Percentiles rank a stretch among this genome's conserved stretches.
These are phyloP conservation scores for Orchesella flavescens DNA, from an alignment of 2,888 invertebrate genomes.

Conservation along the genomic window DNA sequence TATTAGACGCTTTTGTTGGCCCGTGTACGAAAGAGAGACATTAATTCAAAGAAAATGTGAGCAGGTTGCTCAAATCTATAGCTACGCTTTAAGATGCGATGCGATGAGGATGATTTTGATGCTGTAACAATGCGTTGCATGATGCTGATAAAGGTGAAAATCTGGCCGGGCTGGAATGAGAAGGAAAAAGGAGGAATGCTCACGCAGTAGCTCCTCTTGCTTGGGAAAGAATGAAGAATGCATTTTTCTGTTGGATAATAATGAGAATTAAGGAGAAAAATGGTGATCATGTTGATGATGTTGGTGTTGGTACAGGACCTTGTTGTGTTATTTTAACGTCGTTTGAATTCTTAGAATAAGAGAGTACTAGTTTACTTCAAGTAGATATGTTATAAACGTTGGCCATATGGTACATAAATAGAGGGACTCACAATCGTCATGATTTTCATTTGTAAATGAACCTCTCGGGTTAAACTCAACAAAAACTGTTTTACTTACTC, in stretches of 20 bases:
- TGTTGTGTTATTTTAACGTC: too few relatives aligned
- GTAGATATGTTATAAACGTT: too few relatives aligned
- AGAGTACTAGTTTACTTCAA: too few relatives aligned
- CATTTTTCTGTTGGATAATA: neutral
- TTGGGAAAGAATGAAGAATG: neutral
- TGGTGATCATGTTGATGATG: neutral
- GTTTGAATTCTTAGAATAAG: too few relatives aligned
- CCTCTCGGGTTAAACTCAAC: too few relatives aligned
- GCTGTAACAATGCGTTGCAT: neutral
- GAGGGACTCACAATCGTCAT: too few relatives aligned
- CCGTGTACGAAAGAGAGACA: conserved; percentile 25
- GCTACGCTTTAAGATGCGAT: too few relatives aligned
- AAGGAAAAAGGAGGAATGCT: neutral
- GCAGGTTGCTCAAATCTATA: neutral
- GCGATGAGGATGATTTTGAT: too few relatives aligned
- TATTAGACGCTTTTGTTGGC: neutral
- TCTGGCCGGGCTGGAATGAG: neutral
- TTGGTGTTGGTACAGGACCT: neutral
- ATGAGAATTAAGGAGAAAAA: neutral
- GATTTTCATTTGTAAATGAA: too few relatives aligned
- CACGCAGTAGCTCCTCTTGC: neutral
- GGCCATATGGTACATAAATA: too few relatives aligned
- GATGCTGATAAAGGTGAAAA: neutral
- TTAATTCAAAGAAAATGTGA: conserved; percentile 15
- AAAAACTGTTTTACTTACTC: too few relatives aligned